Evolutionary conservation across 2,888 invertebrate species (phyloP).

Genomic region (Lymantria monacha): DNA sequence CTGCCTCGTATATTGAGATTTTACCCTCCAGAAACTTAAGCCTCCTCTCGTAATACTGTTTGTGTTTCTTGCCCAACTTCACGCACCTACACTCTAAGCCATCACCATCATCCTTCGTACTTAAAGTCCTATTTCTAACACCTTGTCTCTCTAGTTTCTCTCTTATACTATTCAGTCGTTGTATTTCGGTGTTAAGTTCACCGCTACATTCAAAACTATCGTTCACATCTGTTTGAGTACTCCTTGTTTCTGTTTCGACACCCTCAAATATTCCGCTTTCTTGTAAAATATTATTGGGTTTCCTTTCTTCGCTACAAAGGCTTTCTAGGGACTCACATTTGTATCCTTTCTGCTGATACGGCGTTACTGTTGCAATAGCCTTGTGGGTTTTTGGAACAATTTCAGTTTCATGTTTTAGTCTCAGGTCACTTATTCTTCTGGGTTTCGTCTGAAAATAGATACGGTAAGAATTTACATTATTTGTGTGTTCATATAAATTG

Average conservation of each 20-base stretch:
- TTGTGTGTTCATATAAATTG: background rate
- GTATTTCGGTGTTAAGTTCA: slow-evolving; percentile 83
- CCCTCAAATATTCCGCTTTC: slow-evolving; percentile 89
- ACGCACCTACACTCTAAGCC: slow-evolving; percentile 76
- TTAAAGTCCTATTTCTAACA: slow-evolving; percentile 75
- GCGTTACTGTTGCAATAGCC: slow-evolving; percentile 85
- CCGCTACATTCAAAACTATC: slow-evolving; percentile 77
- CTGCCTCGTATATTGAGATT: slow-evolving; percentile 85
- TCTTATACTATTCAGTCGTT: slow-evolving; percentile 84
- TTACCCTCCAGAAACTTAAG: slow-evolving; percentile 85
- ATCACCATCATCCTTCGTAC: slow-evolving; percentile 65
- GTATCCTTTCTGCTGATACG: slow-evolving; percentile 78
- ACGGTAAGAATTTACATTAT: slow-evolving; percentile 22
- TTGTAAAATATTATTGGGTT: slow-evolving; percentile 83
- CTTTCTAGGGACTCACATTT: slow-evolving; percentile 74
- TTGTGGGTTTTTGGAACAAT: slow-evolving; percentile 73
- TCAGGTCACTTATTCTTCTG: slow-evolving; percentile 67
- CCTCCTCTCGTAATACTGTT: slow-evolving; percentile 86
- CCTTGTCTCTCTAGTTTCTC: slow-evolving; percentile 84
- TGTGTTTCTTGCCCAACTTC: slow-evolving; percentile 80
- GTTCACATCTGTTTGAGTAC: slow-evolving; percentile 83
- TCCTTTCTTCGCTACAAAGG: slow-evolving; percentile 72
- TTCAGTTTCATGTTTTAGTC: slow-evolving; percentile 65
- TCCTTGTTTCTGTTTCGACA: slow-evolving; percentile 70
- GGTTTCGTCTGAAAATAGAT: slow-evolving; percentile 63